Evolutionary conservation across 1,140 invertebrate genomes (phyloP).

Genomic region (Pinna nobilis): DNA sequence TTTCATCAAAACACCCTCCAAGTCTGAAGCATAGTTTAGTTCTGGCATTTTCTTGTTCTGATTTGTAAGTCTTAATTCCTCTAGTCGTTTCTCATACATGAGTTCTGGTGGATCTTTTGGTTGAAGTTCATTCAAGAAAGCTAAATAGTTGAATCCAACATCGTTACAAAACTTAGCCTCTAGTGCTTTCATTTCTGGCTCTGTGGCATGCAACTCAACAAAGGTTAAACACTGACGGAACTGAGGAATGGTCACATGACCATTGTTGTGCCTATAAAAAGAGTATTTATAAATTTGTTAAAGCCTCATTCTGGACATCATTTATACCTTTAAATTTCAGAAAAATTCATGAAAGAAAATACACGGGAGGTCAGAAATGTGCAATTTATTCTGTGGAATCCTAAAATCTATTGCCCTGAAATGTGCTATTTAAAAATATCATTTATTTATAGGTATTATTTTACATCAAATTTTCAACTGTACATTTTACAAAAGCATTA

Average conservation of each 20-base stretch:
- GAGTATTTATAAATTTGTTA: too few relatives aligned
- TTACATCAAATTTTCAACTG: too few relatives aligned
- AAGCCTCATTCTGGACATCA: too few relatives aligned
- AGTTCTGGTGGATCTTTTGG: constrained; percentile 58
- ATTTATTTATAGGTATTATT: too few relatives aligned
- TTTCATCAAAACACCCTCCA: constrained; percentile 70
- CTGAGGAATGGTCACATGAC: constrained; percentile 70
- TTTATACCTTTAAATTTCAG: too few relatives aligned
- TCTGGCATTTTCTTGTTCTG: constrained; percentile 60
- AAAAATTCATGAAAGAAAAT: neutral
- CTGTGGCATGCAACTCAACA: constrained; percentile 66
- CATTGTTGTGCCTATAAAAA: constrained; percentile 72
- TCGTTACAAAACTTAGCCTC: constrained; percentile 73
- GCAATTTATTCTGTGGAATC: too few relatives aligned
- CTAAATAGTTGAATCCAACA: constrained; percentile 71
- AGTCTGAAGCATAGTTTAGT: constrained; percentile 55
- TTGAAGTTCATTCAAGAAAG: constrained; percentile 68
- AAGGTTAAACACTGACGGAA: constrained; percentile 73
- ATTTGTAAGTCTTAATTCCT: constrained; percentile 67
- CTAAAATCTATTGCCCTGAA: too few relatives aligned
- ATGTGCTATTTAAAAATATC: too few relatives aligned
- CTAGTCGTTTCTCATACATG: constrained; percentile 67
- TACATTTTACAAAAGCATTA: too few relatives aligned
- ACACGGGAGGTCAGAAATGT: too few relatives aligned
- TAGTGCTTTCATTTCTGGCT: constrained; percentile 66